Evolutionary conservation across 2,113 vertebrate genomes (phyloP).

Genomic region (Pterophyllum scalare): DNA sequence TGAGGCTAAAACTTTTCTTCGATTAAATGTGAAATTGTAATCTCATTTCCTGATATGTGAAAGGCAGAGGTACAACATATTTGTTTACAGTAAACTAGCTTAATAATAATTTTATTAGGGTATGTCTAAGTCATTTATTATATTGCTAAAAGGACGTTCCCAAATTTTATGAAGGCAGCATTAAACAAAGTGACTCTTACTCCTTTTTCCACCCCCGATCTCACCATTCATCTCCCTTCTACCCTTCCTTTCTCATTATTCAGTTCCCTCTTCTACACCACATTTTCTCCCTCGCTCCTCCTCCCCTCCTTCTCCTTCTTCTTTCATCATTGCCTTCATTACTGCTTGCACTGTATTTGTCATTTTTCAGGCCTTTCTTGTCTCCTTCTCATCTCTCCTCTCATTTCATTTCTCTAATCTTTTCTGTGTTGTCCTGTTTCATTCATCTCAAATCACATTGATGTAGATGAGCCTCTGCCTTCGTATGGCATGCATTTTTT

Average conservation of each 20-base stretch:
- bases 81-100: constrained; percentile 28
- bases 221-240: constrained; percentile 8
- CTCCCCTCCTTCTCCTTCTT: neutral
- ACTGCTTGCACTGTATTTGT: constrained; percentile 14
- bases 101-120: constrained; percentile 6
- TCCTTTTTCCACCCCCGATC: constrained; percentile 17
- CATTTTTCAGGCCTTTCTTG: constrained; percentile 35
- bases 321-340: constrained; percentile 48
- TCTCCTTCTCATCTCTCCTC: constrained; percentile 38
- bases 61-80: constrained; percentile 4
- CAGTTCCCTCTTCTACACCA: neutral
- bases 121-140: constrained; percentile 20
- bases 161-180: neutral
- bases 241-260: constrained; percentile 12
- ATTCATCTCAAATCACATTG: constrained; percentile 11
- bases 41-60: constrained; percentile 36
- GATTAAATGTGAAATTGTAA: constrained; percentile 19
- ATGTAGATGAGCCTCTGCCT: constrained; percentile 17
- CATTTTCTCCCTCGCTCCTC: neutral
- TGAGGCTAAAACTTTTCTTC: neutral
- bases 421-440: constrained; percentile 27
- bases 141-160: constrained; percentile 6
- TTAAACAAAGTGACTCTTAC: constrained; percentile 5
- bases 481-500: neutral
- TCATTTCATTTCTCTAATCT: constrained; percentile 38